phyloP scores from a whole-genome alignment of 2,888 invertebrate genomes.

The Neelides folsomi region DNA sequence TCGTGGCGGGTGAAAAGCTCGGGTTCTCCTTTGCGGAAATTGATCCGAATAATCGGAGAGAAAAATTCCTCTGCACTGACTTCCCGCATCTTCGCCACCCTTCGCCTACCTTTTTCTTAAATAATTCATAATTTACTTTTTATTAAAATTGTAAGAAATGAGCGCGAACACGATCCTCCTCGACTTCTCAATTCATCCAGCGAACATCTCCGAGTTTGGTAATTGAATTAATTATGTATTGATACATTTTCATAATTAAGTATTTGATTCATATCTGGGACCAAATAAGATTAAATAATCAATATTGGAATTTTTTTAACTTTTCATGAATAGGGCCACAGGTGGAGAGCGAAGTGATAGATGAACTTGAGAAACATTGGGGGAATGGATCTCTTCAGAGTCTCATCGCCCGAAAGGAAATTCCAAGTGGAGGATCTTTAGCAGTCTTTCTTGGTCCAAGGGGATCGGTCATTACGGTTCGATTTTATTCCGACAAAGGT shows the following conservation, averaged over 20 bases:
- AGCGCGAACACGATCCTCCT: constrained; percentile 33
- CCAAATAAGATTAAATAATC: too few relatives aligned
- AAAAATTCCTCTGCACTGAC: too few relatives aligned
- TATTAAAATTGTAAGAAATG: constrained; percentile 12
- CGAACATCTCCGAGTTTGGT: constrained; percentile 26
- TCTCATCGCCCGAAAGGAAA: constrained; percentile 51
- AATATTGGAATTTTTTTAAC: too few relatives aligned
- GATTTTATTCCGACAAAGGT: constrained; percentile 56
- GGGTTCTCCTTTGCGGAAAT: too few relatives aligned
- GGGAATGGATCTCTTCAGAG: constrained; percentile 37
- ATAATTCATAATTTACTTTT: too few relatives aligned
- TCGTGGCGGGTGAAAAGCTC: too few relatives aligned
- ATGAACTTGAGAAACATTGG: constrained; percentile 18
- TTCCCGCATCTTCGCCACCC: too few relatives aligned
- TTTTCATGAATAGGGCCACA: constrained; percentile 5
- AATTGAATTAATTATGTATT: not conserved
- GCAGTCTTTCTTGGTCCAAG: constrained; percentile 57
- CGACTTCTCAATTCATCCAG: constrained; percentile 33
- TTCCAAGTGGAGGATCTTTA: constrained; percentile 54
- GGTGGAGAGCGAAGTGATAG: constrained; percentile 20
- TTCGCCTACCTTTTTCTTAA: too few relatives aligned
- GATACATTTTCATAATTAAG: too few relatives aligned
- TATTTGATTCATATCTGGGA: too few relatives aligned
- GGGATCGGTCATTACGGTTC: constrained; percentile 53
- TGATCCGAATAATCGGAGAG: too few relatives aligned